Evolutionary conservation across 2,797 vertebrate species (phyloP).

Genomic region (Pogoniulus pusillus): DNA sequence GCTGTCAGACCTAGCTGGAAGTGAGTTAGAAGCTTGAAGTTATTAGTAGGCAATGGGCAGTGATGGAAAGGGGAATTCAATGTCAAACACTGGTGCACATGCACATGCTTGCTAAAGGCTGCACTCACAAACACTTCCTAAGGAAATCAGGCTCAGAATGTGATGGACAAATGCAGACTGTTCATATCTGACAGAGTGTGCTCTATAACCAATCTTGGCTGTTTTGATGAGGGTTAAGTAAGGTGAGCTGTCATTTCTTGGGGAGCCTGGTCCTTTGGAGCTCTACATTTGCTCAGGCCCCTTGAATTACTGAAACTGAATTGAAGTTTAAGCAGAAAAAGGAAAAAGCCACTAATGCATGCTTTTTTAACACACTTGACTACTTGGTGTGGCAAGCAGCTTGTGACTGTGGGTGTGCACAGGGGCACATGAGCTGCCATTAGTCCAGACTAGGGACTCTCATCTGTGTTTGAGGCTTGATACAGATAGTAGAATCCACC

Average conservation of each 20-base stretch:
- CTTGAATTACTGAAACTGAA: not conserved
- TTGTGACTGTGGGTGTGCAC: rapidly evolving
- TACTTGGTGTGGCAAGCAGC: not conserved
- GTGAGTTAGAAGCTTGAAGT: not conserved
- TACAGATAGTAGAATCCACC: not conserved
- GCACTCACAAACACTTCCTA: not conserved
- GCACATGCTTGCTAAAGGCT: too few relatives aligned
- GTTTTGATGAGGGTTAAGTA: not conserved
- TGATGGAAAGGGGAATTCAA: not conserved
- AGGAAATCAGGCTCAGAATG: not conserved
- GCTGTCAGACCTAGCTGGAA: not conserved
- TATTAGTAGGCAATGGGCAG: not conserved
- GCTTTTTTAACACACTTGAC: not conserved
- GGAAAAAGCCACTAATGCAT: not conserved
- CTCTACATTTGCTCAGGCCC: not conserved
- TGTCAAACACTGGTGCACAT: not conserved
- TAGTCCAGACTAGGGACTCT: not conserved
- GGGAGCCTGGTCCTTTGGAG: not conserved
- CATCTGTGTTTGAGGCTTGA: not conserved
- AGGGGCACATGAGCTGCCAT: not conserved
- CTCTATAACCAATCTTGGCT: not conserved
- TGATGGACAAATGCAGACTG: not conserved
- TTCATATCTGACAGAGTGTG: not conserved
- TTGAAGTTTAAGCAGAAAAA: not conserved
- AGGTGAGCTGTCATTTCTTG: not conserved